A percentile compares a stretch with the other conserved stretches of the same genome.
Evolutionary conservation across 92 coral and sea anemone genomes (phyloP).

Genomic region (Blastomussa wellsi): DNA sequence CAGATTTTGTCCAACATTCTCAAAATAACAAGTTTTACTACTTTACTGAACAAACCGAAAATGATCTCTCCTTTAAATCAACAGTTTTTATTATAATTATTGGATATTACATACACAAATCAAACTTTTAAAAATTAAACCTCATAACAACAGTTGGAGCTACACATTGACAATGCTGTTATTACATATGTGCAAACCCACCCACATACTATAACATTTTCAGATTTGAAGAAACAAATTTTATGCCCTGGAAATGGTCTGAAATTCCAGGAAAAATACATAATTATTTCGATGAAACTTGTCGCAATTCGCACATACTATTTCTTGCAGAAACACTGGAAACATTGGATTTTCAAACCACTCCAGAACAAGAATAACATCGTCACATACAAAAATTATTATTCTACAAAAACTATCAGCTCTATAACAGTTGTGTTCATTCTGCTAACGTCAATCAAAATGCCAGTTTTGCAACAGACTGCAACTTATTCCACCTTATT

Average conservation of each 20-base stretch:
- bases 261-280: constrained; percentile 14
- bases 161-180: not conserved
- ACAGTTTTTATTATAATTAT: constrained; percentile 19
- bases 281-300: not conserved
- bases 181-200: not conserved
- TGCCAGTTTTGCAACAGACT: not conserved
- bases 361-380: not conserved
- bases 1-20: not conserved
- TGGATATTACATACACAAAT: constrained; percentile 36
- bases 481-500: not conserved
- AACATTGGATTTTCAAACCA: constrained; percentile 8
- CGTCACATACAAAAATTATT: constrained; percentile 28
- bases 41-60: constrained; percentile 6
- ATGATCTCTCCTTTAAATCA: constrained; percentile 11
- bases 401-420: not conserved
- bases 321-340: not conserved
- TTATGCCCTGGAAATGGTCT: constrained; percentile 8
- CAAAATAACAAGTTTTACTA: constrained; percentile 24
- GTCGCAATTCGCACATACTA: not conserved
- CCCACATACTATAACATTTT: not conserved
- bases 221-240: constrained; percentile 10
- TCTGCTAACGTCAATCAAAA: not conserved
- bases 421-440: not conserved
- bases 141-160: not conserved
- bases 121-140: constrained; percentile 7